phyloP scores from a whole-genome alignment of 1,140 invertebrate species.

The Metaphire vulgaris region DNA sequence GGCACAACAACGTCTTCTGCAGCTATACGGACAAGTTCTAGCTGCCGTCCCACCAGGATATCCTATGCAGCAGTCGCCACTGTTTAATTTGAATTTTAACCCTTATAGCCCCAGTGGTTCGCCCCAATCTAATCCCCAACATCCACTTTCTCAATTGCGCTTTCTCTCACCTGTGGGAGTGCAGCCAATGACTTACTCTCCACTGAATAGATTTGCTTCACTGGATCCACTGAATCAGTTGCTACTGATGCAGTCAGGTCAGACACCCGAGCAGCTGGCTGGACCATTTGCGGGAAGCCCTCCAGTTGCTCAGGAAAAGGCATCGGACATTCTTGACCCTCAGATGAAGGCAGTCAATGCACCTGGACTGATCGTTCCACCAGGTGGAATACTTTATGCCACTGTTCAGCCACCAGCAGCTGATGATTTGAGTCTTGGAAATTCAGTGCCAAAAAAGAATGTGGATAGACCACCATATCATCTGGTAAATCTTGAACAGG shows the following conservation, averaged over 20 bases:
- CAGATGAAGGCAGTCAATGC: slow-evolving; percentile 1
- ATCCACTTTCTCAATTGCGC: neutral
- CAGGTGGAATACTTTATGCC: neutral
- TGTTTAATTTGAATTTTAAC: neutral
- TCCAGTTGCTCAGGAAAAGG: neutral
- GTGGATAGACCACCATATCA: neutral
- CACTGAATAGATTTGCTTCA: neutral
- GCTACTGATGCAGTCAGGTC: neutral
- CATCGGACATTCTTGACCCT: neutral
- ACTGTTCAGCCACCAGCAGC: neutral
- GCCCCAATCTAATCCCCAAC: neutral
- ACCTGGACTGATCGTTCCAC: neutral
- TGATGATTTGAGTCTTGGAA: neutral
- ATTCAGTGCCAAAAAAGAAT: neutral
- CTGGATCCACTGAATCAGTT: neutral
- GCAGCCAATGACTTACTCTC: neutral
- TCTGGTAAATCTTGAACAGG: slow-evolving; percentile 8
- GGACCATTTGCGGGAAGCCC: neutral
- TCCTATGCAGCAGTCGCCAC: neutral
- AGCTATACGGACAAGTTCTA: neutral
- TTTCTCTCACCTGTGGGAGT: neutral
- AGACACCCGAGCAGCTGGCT: neutral
- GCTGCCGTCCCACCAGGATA: neutral
- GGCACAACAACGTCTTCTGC: neutral
- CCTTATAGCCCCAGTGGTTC: neutral